These are phyloP conservation scores for Drosophila rufa DNA, from an alignment of 1,140 invertebrate genomes.

Conservation along the genomic window DNA sequence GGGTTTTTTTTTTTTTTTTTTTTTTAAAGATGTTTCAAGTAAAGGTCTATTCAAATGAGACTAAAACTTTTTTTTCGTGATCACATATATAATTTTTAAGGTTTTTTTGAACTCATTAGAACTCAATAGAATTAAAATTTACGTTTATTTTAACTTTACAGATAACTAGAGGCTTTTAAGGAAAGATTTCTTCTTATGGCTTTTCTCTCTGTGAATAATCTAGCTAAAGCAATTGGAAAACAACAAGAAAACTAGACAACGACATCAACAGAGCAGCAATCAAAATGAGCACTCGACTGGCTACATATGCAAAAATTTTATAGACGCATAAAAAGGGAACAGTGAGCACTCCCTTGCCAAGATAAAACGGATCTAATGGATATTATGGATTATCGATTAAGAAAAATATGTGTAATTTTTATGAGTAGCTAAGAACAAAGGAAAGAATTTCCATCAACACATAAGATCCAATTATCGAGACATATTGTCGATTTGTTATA, in stretches of 20 bases:
- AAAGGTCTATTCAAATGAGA: too few species aligned
- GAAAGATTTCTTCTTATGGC: background rate
- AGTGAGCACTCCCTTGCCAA: constrained; percentile 6
- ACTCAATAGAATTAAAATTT: background rate
- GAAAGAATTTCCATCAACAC: background rate
- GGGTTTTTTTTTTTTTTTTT: too few species aligned
- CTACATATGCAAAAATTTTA: constrained; percentile 26
- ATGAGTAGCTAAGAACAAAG: background rate
- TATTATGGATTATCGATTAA: background rate
- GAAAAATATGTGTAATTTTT: background rate
- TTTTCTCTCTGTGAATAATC: constrained; percentile 11
- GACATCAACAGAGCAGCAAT: constrained; percentile 23
- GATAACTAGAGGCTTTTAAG: too few species aligned
- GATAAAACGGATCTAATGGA: background rate
- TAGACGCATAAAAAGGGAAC: constrained; percentile 27
- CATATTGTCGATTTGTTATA: background rate
- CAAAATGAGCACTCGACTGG: constrained; percentile 24
- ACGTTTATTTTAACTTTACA: background rate
- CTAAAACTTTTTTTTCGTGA: too few species aligned
- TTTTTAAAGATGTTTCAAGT: too few species aligned
- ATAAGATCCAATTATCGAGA: background rate
- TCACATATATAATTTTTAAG: too few species aligned
- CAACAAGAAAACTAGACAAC: constrained; percentile 30
- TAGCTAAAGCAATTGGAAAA: constrained; percentile 38
- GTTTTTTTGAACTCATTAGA: too few species aligned